Percentiles rank a stretch among this genome's conserved stretches.
Evolutionary conservation across 1,140 invertebrate species (phyloP).

Genomic region (Sitobion miscanthi): DNA sequence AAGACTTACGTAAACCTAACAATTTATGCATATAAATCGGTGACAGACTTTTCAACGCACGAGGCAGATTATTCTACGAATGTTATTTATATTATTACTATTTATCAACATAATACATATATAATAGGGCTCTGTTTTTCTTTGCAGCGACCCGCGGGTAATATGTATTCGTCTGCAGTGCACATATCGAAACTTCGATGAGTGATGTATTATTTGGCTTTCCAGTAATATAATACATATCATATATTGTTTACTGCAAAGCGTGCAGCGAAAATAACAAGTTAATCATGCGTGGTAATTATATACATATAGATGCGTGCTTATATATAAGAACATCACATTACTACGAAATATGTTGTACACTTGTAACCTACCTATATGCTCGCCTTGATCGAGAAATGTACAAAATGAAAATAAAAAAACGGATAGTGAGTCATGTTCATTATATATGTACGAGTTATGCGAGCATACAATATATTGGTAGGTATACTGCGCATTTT

Average conservation of each 20-base stretch:
- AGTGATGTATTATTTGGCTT: background rate
- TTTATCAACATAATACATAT: too few relatives aligned
- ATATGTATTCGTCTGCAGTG: background rate
- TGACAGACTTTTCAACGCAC: too few relatives aligned
- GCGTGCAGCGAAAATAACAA: background rate
- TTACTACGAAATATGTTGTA: background rate
- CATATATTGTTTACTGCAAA: background rate
- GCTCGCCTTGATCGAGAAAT: too few relatives aligned
- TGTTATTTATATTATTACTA: too few relatives aligned
- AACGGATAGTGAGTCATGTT: too few relatives aligned
- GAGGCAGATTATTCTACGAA: too few relatives aligned
- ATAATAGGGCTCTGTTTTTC: background rate
- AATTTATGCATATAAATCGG: too few relatives aligned
- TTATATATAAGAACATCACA: background rate
- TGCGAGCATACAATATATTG: too few relatives aligned
- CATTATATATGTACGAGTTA: too few relatives aligned
- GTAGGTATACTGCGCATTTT: too few relatives aligned
- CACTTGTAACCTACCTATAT: background rate
- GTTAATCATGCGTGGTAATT: background rate
- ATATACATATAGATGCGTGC: background rate
- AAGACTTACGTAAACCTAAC: too few relatives aligned
- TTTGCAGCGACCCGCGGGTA: background rate
- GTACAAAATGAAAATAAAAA: too few relatives aligned
- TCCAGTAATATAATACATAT: background rate
- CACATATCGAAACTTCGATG: background rate